Evolutionary conservation across 2,797 vertebrate genomes (phyloP), one percentile per base, ranked within the genome.

Genomic region (Cyprinella venusta): DNA sequence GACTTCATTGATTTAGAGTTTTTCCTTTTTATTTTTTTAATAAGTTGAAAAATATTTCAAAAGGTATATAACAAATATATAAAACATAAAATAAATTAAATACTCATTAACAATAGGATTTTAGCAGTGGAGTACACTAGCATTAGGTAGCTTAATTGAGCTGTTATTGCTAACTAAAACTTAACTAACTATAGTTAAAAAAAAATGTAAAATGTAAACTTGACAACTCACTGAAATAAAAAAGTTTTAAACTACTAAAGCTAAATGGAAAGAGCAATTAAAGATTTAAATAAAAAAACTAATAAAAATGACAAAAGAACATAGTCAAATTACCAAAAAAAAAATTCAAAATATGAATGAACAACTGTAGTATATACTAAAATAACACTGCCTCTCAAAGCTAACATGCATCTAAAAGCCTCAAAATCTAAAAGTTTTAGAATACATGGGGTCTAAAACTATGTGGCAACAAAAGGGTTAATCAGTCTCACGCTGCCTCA

Each of bases 391-490:
- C 5, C 69, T 4, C 45, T 72, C 16, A 72, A 70, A 72, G 6
- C 4, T 19, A 21, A 30, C 45, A 6, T 1, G 18, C 26, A 19
- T 52, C 16, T 33, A 33, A 72, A 42, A 42, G 38, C 38, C 38
- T 63, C 8, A 63, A 63, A 63, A 8, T 30, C 6, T 10, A n/a
- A 56, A n/a, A 30, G 3, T 8, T 64, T 36, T 65, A 10, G 18
- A 67, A 6, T 48, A 3, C 13, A 74, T 54, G 30, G 1, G 19
- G 12, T 21, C 13, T n/a, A 54, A n/a, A 52, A 68, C 13, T 68
- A 59, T 76, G 84, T 84, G 87, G 90, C 86, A 91, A 90, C 86
- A 78, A 78, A 85, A 82, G 87, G 87, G 87, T 92, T 92, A 92
- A 93, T 84, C 82, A 87, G 76, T 0, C 40, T 88, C 84, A 89